Evolutionary conservation across 1,140 invertebrate genomes (phyloP).

Genomic region (Aphaenogaster rudis): DNA sequence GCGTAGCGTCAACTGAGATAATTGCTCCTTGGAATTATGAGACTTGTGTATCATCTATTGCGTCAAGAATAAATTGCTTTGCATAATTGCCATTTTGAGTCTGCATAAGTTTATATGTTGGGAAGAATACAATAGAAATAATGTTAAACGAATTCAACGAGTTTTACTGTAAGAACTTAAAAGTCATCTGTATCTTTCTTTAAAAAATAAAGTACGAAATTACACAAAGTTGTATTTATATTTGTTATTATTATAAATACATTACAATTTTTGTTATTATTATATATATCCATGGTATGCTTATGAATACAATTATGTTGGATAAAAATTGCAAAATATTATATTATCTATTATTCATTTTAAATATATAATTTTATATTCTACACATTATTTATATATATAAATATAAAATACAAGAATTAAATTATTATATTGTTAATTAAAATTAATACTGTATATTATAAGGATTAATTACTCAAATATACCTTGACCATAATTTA

Average conservation of each 20-base stretch:
- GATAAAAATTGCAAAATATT: constrained; percentile 17
- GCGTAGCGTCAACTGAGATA: background rate
- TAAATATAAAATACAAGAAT: too few relatives aligned
- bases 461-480: background rate
- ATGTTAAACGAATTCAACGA: background rate
- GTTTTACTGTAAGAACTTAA: background rate
- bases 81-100: background rate
- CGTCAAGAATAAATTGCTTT: constrained; percentile 25
- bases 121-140: background rate
- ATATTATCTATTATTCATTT: background rate
- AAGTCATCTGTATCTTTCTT: background rate
- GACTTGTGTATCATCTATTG: background rate
- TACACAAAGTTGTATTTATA: background rate
- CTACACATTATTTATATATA: background rate
- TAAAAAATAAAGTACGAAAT: background rate
- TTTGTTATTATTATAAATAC: too few relatives aligned
- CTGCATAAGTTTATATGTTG: background rate
- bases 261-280: background rate
- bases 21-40: background rate
- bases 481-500: background rate
- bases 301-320: background rate
- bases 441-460: background rate
- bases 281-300: background rate
- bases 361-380: background rate
- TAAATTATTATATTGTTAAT: background rate